These are phyloP conservation scores for Lacerta agilis DNA, from an alignment of 2,797 vertebrate species.

Conservation along the genomic window DNA sequence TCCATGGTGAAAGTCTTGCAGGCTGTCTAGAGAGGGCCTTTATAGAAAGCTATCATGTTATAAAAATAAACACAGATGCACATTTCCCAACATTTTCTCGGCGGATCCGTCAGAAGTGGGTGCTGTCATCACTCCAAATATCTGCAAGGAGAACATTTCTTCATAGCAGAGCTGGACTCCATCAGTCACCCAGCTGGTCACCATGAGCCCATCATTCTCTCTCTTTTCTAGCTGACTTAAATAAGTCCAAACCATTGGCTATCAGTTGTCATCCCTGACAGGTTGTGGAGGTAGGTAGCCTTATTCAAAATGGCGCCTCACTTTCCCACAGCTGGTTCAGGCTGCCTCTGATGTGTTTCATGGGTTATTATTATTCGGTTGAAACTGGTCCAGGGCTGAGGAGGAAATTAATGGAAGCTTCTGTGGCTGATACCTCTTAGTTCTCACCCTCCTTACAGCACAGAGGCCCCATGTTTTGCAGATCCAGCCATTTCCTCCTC, in stretches of 20 bases:
- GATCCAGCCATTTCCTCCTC: background rate
- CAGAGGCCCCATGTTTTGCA: background rate
- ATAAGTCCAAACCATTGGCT: background rate
- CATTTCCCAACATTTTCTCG: background rate
- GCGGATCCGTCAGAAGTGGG: background rate
- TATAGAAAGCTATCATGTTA: background rate
- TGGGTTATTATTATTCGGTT: background rate
- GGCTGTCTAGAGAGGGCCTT: slow-evolving; percentile 22
- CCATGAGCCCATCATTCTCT: background rate
- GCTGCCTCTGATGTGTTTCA: background rate
- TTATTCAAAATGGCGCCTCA: background rate
- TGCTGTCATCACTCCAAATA: background rate
- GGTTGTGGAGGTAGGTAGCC: no score
- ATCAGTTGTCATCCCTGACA: background rate
- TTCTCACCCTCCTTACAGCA: background rate
- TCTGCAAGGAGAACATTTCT: background rate
- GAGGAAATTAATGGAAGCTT: background rate
- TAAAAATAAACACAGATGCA: slow-evolving; percentile 36
- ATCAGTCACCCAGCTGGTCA: background rate
- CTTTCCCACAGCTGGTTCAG: background rate
- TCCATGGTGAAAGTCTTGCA: slow-evolving; percentile 42
- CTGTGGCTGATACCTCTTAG: no score
- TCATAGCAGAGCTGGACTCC: background rate
- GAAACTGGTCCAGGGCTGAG: background rate
- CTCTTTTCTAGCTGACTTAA: background rate